Evolutionary conservation across 1,140 invertebrate species (phyloP), one percentile per base, ranked within the genome.

Genomic region (Drosophila busckii): DNA sequence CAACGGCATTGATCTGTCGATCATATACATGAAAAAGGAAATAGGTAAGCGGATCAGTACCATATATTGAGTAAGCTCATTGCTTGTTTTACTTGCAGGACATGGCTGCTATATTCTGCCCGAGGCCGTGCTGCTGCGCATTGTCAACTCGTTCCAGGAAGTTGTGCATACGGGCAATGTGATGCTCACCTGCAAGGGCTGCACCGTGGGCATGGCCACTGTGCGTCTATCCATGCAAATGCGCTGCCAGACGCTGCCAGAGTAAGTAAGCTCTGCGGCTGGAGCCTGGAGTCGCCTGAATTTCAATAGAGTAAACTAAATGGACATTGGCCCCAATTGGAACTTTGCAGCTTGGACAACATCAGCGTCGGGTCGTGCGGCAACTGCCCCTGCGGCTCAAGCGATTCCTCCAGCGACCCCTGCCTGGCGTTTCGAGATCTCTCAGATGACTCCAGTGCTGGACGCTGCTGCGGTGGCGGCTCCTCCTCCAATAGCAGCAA

Each of bases 281-380:
- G 45, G 70, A 65, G 49, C 71, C 62, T 41, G 41, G 45, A 49
- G 49, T 23, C 40, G 44, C 48, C 40, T 59, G 67, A 80, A 56
- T 44, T 67, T 59, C 68, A 80, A 78, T 80, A 80, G 73, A 78
- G 68, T 60, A 64, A 67, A 34, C 45, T 46, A 53, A 13, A 32
- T n/a, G 58, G 58, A 48, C 20, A 54, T 20, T n/a, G n/a, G n/a
- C n/a, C n/a, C n/a, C n/a, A n/a, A n/a, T n/a, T n/a, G 56, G 56
- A 61, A 29, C 49, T 55, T 55, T 61, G 32, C 58, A 55, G 58
- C 56, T 28, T 10, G 32, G 20, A 10, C n/a, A 12, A 5, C 3
- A 5, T 5, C 12, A 7, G 19, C 9, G 12, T 17, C 8, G 19
- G 38, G 9, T 12, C 46, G 2, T 17, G 13, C 16, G 20, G n/a